Base-by-base conservation (phyloP, 2,797 vertebrate genomes). In the Acanthiza pusilla region DNA sequence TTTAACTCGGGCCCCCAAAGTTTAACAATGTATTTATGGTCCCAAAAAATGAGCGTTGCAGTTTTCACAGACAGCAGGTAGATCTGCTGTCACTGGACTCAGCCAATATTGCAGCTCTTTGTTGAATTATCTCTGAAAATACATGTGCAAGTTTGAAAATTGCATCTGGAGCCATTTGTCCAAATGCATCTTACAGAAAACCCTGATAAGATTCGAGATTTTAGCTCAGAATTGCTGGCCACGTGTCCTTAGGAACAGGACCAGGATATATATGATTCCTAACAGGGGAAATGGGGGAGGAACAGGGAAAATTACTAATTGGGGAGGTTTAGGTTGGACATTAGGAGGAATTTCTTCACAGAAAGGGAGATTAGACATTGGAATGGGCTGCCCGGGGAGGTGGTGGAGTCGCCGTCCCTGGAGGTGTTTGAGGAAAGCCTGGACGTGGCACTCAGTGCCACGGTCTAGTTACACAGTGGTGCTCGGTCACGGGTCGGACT, bases 201-300 rank as follows among this genome's bases (percentile, higher is more conserved):
- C 4, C 7, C 15, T 15, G 11, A 0, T 4, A 61, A 27, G 38
- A 18, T 8, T 13, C 0, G 1, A 47, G 36, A 23, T 50, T 85
- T 70, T 22, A 13, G 23, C 75, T 60, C 21, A 6, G 68, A 67
- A 55, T 11, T 54, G 25, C 43, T 5, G 7, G 32, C 54, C 68
- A 43, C 54, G 32, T 11, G 47, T 13, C 26, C 55, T 8, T 21
- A 14, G 22, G 63, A 63, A 53, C 54, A 40, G 15, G n/a, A 26
- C 23, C 65, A 23, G 29, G 38, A 11, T 0, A 0, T 19, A 12
- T 2, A 4, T 3, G 5, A 61, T 18, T 63, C 22, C 7, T 4
- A 29, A 9, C 1, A 12, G 9, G 10, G 20, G 7, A 55, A 57
- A 50, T 16, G 22, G 26, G 17, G 2, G 23, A 45, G 17, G 10